Conservation (phyloP, 2,888 invertebrate species). For the Andrena bucephala region DNA sequence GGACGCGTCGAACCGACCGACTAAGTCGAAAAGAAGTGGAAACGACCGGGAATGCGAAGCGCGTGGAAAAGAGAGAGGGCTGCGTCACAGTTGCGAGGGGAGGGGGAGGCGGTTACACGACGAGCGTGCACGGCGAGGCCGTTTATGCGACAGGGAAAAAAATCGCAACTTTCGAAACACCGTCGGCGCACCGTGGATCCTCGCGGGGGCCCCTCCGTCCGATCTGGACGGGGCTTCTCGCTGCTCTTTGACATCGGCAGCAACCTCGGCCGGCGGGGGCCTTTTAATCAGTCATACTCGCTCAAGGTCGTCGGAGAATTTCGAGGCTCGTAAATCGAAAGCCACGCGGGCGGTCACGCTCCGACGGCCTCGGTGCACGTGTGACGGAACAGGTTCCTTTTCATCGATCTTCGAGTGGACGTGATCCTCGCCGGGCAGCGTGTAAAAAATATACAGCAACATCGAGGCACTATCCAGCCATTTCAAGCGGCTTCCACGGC, state of each 20-base stretch:
- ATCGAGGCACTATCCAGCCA: slow-evolving; percentile 11
- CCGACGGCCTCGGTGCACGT: no score
- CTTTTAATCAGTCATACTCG: no score
- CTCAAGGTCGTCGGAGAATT: no score
- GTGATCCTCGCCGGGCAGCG: no score
- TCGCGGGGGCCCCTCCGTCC: not conserved
- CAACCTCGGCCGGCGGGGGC: not conserved
- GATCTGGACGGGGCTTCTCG: not conserved
- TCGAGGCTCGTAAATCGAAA: no score
- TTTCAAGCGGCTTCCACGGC: not conserved
- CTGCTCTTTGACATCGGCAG: slow-evolving; percentile 13
- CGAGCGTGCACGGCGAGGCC: slow-evolving; percentile 56
- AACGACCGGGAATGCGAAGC: slow-evolving; percentile 65
- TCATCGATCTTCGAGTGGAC: no score
- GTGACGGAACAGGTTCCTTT: no score
- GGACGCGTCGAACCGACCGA: slow-evolving; percentile 42
- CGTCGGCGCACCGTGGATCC: slow-evolving; percentile 8
- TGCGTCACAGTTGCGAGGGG: slow-evolving; percentile 48
- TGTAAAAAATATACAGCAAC: no score
- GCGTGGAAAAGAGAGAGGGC: slow-evolving; percentile 67
- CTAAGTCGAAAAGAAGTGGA: slow-evolving; percentile 62
- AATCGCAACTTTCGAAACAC: slow-evolving; percentile 64
- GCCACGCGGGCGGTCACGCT: no score
- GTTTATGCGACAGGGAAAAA: slow-evolving; percentile 45
- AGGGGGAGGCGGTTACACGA: slow-evolving; percentile 45